Evolutionary conservation across 2,797 vertebrate species (phyloP).

Genomic region (Pseudochirops corinnae): DNA sequence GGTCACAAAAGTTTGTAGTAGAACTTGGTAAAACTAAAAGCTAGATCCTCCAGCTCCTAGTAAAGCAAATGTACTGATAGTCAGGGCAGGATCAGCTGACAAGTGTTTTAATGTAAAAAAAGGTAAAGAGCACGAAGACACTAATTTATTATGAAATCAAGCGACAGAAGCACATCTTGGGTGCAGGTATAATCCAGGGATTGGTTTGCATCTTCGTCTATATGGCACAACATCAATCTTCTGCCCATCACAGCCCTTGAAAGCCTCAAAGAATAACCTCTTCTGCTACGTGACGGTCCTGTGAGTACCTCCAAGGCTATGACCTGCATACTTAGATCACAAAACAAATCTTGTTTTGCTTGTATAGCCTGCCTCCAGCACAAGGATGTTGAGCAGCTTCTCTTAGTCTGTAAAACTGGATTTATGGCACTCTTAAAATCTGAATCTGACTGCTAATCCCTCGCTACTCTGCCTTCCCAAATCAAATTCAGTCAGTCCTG

Average conservation of each 20-base stretch:
- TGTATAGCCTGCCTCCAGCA: conserved; percentile 51
- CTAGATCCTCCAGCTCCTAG: background rate
- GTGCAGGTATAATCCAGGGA: background rate
- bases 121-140: background rate
- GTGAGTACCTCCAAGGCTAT: background rate
- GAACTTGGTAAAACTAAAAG: background rate
- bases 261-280: background rate
- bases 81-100: background rate
- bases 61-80: background rate
- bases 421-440: conserved; percentile 81
- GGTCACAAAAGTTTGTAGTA: background rate
- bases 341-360: conserved; percentile 54
- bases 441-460: conserved; percentile 82
- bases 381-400: conserved; percentile 65
- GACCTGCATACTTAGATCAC: background rate
- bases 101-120: background rate
- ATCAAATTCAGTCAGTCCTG: conserved; percentile 84
- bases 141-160: background rate
- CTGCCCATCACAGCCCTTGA: conserved; percentile 32
- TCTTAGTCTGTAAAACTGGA: conserved; percentile 67
- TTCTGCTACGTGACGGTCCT: conserved; percentile 6
- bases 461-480: conserved; percentile 81
- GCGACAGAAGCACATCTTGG: background rate
- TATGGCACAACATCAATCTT: conserved; percentile 19
- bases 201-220: background rate